Conservation (phyloP, 2,888 invertebrate genomes). For the Oligia fasciuncula region DNA sequence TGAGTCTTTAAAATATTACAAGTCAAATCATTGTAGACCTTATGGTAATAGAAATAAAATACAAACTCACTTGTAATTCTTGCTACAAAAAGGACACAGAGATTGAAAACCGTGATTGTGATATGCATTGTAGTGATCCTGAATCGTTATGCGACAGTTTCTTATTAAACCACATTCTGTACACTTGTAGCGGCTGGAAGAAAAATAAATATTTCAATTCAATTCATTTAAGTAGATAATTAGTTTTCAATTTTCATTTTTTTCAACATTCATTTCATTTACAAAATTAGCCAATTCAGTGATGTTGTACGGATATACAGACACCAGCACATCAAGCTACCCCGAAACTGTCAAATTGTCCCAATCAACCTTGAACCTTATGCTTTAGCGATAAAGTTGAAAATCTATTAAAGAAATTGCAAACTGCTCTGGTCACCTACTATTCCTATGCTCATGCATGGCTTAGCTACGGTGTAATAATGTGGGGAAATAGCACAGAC, state of each 20-base stretch:
- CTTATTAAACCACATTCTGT: slow-evolving; percentile 74
- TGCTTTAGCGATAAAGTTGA: too few relatives aligned
- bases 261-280: too few relatives aligned
- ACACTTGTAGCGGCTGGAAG: slow-evolving; percentile 80
- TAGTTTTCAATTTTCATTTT: neutral
- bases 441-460: too few relatives aligned
- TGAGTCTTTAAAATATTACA: neutral
- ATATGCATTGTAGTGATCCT: slow-evolving; percentile 74
- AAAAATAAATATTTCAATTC: neutral
- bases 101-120: slow-evolving; percentile 66
- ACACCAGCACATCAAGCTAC: too few relatives aligned
- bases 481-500: too few relatives aligned
- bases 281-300: too few relatives aligned
- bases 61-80: slow-evolving; percentile 78
- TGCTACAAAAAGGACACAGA: slow-evolving; percentile 74
- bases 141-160: slow-evolving; percentile 70
- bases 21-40: slow-evolving; percentile 3
- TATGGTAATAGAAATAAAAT: neutral
- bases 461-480: too few relatives aligned
- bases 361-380: too few relatives aligned
- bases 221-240: neutral
- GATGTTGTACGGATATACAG: neutral
- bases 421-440: too few relatives aligned
- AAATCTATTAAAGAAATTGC: too few relatives aligned
- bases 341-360: too few relatives aligned